These are phyloP conservation scores for Toxostoma redivivum DNA, from an alignment of 2,113 vertebrate species.

Conservation along the genomic window DNA sequence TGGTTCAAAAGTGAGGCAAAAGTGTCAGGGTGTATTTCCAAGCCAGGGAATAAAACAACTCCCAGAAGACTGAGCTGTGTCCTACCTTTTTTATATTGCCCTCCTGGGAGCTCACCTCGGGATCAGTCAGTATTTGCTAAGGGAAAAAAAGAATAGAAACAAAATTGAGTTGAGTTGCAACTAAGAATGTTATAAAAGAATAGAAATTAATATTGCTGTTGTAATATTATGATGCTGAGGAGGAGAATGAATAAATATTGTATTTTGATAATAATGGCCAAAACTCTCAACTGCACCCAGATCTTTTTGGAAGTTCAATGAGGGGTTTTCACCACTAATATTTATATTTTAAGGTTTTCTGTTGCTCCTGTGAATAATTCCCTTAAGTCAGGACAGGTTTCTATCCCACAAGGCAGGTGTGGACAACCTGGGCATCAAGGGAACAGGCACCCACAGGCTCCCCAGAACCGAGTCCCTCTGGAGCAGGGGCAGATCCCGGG, in stretches of 20 bases:
- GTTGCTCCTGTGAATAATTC: not conserved
- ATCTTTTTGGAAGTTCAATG: not conserved
- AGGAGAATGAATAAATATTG: not conserved
- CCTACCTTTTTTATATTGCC: slow-evolving; percentile 93
- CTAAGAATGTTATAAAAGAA: not conserved
- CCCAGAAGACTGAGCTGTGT: not conserved
- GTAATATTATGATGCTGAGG: accelerated
- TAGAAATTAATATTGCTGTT: not conserved
- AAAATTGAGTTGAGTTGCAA: not conserved
- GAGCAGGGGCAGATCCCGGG: not conserved
- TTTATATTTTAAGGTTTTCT: not conserved
- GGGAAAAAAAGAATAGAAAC: not conserved
- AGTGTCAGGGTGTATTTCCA: not conserved
- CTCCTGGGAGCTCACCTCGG: slow-evolving; percentile 82
- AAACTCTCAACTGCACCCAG: not conserved
- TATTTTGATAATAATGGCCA: not conserved
- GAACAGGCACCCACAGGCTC: accelerated
- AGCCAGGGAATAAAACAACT: not conserved
- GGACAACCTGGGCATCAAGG: accelerated
- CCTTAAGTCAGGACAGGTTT: accelerated
- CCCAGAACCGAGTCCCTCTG: accelerated
- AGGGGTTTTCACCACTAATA: not conserved
- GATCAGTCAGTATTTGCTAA: slow-evolving; percentile 87
- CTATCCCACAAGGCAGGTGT: not conserved
- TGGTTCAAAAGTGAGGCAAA: not conserved